phyloP scores from a whole-genome alignment of 2,113 vertebrate genomes.

The Apodemus sylvaticus region DNA sequence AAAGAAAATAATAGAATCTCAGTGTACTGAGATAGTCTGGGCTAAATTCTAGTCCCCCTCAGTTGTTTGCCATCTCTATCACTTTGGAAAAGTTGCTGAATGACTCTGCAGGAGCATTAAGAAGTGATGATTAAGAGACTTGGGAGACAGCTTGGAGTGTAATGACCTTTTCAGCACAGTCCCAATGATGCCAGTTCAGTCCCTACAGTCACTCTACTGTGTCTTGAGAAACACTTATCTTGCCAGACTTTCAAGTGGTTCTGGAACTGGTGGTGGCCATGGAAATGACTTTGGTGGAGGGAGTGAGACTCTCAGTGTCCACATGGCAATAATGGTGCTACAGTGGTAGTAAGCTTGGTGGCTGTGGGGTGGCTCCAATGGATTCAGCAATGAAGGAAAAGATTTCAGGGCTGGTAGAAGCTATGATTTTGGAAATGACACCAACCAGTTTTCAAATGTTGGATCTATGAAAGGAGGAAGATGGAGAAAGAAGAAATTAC shows the following conservation, averaged over 20 bases:
- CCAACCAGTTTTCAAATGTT: neutral
- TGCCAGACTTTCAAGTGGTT: neutral
- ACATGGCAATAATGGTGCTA: neutral
- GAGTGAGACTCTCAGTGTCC: no score
- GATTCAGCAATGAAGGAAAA: neutral
- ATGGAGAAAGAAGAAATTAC: neutral
- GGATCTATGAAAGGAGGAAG: neutral
- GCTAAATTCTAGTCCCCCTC: neutral
- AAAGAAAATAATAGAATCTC: neutral
- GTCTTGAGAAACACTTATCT: neutral
- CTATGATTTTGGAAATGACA: neutral
- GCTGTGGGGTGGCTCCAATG: neutral
- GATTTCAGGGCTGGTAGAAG: neutral
- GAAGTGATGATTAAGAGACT: neutral
- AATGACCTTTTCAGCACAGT: neutral
- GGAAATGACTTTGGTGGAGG: neutral
- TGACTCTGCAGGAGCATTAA: neutral
- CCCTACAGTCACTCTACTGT: neutral
- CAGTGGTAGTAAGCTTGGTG: neutral
- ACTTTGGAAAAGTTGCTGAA: neutral
- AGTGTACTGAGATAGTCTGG: neutral
- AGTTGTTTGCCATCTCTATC: neutral
- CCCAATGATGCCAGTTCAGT: neutral
- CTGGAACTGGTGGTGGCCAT: neutral
- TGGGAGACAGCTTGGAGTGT: neutral